phyloP scores from a whole-genome alignment of 2,797 vertebrate genomes.

The Agapornis canus region DNA sequence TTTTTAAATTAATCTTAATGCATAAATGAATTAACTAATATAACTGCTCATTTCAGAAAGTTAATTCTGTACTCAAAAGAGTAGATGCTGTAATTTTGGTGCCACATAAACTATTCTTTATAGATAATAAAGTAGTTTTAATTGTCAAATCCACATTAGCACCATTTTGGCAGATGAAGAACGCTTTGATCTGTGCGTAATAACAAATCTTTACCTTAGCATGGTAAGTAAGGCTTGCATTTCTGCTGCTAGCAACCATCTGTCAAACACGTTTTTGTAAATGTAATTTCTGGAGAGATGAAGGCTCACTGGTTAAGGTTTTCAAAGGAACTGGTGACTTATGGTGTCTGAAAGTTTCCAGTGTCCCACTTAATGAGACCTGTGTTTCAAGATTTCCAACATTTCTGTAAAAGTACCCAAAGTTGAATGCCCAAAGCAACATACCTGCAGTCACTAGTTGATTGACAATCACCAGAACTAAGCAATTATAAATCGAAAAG shows the following conservation, averaged over 20 bases:
- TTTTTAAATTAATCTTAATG: conserved; percentile 5
- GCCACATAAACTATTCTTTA: background rate
- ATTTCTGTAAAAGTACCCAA: background rate
- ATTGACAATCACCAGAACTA: background rate
- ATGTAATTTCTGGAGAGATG: background rate
- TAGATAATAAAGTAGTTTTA: background rate
- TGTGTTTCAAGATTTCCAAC: background rate
- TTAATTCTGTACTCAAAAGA: background rate
- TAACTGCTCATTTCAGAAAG: conserved; percentile 13
- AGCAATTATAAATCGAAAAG: background rate
- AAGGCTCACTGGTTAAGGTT: background rate
- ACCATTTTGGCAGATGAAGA: background rate
- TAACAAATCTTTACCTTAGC: background rate
- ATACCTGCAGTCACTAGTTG: background rate
- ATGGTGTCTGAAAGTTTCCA: background rate
- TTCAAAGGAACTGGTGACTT: background rate
- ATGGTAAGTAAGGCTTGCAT: background rate
- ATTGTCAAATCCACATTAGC: background rate
- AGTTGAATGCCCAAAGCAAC: background rate
- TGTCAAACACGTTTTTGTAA: background rate
- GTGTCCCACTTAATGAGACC: background rate
- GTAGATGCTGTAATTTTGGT: background rate
- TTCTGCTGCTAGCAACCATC: background rate
- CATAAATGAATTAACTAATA: conserved; percentile 9
- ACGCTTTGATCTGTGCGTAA: background rate